phyloP scores from a whole-genome alignment of 2,888 invertebrate genomes.

The Osedax frankpressi region DNA sequence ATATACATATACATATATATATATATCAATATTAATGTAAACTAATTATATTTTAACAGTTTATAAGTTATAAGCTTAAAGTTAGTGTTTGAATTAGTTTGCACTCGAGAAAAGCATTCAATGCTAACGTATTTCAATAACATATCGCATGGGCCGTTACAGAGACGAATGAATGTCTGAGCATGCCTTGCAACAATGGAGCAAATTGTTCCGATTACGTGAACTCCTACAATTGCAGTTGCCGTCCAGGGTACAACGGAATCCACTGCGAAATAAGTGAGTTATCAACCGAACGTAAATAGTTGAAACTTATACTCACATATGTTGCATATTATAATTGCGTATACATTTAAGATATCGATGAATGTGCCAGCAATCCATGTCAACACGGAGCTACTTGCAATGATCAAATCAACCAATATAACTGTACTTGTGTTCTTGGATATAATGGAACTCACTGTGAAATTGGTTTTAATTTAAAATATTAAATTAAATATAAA shows the following conservation, averaged over 20 bases:
- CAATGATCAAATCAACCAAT: neutral
- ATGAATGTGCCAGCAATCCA: neutral
- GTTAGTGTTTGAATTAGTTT: too few species aligned
- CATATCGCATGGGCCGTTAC: neutral
- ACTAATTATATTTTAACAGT: neutral
- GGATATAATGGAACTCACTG: neutral
- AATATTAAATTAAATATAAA: neutral
- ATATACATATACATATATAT: neutral
- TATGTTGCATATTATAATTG: too few species aligned
- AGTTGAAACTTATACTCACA: too few species aligned
- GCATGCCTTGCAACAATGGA: slow-evolving; percentile 3
- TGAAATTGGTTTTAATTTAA: neutral
- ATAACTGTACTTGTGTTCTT: neutral
- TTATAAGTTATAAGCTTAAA: too few species aligned
- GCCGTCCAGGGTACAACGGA: neutral
- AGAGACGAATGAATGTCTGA: slow-evolving; percentile 6
- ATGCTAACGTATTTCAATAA: neutral
- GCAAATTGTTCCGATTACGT: neutral
- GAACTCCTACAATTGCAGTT: slow-evolving; percentile 6
- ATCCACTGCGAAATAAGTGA: neutral
- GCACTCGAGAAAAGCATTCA: too few species aligned
- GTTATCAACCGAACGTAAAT: too few species aligned
- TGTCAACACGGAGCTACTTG: neutral
- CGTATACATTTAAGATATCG: neutral
- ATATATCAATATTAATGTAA: neutral